Evolutionary conservation across 1,140 invertebrate species (phyloP).

Genomic region (Macrostomum lignano): DNA sequence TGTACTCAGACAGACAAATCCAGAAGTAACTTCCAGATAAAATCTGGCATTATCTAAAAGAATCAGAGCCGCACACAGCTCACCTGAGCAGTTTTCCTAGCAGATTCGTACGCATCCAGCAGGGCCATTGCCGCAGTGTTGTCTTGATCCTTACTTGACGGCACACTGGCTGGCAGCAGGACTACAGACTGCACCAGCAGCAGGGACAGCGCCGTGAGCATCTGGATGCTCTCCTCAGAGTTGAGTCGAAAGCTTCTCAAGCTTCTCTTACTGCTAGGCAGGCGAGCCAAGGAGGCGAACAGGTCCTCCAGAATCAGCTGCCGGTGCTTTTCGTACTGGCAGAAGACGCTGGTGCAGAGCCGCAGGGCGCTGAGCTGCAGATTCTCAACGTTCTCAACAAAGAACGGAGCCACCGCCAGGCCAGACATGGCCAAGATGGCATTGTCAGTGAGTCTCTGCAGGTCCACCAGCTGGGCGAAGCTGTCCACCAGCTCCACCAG

Average conservation of each 20-base stretch:
- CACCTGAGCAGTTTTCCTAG: constrained; percentile 59
- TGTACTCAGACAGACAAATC: too few relatives aligned
- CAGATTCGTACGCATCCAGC: constrained; percentile 61
- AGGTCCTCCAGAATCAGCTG: constrained; percentile 76
- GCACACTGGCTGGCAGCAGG: neutral
- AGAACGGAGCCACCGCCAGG: constrained; percentile 75
- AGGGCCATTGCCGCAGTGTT: constrained; percentile 19
- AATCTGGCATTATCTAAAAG: too few relatives aligned
- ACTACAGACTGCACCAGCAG: constrained; percentile 8
- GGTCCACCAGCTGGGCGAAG: constrained; percentile 58
- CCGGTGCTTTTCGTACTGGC: constrained; percentile 72
- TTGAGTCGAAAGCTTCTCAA: constrained; percentile 35
- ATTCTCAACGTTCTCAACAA: constrained; percentile 87
- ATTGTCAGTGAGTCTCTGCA: constrained; percentile 64
- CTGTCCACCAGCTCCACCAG: constrained; percentile 58
- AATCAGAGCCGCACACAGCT: too few relatives aligned
- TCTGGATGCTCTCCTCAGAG: constrained; percentile 8
- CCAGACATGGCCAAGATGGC: constrained; percentile 63
- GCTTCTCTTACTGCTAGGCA: constrained; percentile 80
- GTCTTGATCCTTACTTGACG: neutral
- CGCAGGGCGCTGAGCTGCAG: constrained; percentile 76
- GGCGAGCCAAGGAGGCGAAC: constrained; percentile 71
- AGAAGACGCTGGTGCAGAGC: constrained; percentile 75
- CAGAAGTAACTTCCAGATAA: too few relatives aligned
- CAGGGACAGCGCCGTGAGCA: constrained; percentile 8